These are phyloP conservation scores for Drosophila albomicans DNA, from an alignment of 1,140 invertebrate genomes.

Conservation along the genomic window DNA sequence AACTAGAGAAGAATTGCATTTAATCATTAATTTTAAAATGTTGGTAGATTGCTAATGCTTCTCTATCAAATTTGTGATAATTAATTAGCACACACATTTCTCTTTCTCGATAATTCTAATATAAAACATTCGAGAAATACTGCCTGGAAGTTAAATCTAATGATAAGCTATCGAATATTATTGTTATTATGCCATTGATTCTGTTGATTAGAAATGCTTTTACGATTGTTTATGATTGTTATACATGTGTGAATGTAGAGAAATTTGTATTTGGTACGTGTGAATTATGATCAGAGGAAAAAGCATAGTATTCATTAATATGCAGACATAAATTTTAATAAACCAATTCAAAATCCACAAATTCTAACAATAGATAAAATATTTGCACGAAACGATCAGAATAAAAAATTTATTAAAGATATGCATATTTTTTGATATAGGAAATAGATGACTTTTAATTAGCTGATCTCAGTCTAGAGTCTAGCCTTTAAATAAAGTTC, in stretches of 20 bases:
- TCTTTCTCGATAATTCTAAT: background rate
- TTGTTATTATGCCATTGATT: background rate
- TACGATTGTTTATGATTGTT: background rate
- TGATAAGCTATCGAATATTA: conserved; percentile 5
- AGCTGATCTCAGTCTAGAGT: too few relatives aligned
- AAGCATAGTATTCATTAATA: background rate
- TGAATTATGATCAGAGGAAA: background rate
- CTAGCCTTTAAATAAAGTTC: too few relatives aligned
- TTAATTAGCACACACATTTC: background rate
- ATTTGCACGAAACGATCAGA: too few relatives aligned
- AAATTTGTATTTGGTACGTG: background rate
- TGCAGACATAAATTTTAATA: too few relatives aligned
- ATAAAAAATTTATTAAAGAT: too few relatives aligned
- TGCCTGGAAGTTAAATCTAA: background rate
- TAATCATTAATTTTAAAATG: too few relatives aligned
- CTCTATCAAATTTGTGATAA: background rate
- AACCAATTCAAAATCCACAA: too few relatives aligned
- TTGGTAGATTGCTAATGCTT: too few relatives aligned
- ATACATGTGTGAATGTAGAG: background rate
- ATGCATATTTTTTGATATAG: too few relatives aligned
- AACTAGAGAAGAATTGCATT: too few relatives aligned
- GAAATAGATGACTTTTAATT: too few relatives aligned
- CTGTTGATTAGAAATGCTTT: background rate
- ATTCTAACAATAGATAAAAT: too few relatives aligned
- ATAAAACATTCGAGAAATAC: background rate